A percentile compares a stretch with the other conserved stretches of the same genome.
phyloP scores from a whole-genome alignment of 1,140 invertebrate species.

The Nasonia vitripennis region DNA sequence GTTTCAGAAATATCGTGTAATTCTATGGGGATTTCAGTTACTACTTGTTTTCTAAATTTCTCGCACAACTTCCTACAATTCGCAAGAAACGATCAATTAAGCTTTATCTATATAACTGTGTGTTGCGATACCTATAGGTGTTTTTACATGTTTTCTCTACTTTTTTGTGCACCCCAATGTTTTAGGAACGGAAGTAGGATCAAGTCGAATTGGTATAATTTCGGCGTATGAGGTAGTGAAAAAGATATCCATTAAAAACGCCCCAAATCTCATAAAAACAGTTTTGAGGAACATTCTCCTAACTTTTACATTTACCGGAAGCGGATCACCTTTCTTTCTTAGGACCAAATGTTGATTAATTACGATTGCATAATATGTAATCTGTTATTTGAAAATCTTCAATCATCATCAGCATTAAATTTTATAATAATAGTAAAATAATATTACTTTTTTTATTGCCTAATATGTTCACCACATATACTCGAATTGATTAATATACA shows the following conservation, averaged over 20 bases:
- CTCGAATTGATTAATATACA: too few species aligned
- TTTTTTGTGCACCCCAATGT: background rate
- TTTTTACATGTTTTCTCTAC: background rate
- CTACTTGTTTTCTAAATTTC: too few species aligned
- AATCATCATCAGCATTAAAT: too few species aligned
- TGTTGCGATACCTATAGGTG: background rate
- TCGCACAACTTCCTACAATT: background rate
- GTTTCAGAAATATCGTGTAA: too few species aligned
- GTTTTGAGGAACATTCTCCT: slow-evolving; percentile 18
- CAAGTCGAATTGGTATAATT: slow-evolving; percentile 21
- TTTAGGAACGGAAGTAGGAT: slow-evolving; percentile 5
- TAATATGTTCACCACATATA: too few species aligned
- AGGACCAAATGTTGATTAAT: background rate
- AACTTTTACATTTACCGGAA: slow-evolving; percentile 56
- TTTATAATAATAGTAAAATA: too few species aligned
- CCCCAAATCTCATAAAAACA: slow-evolving; percentile 6
- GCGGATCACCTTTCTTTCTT: slow-evolving; percentile 49
- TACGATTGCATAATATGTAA: background rate
- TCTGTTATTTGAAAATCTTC: too few species aligned
- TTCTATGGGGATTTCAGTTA: too few species aligned
- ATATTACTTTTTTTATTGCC: too few species aligned
- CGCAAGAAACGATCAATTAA: slow-evolving; percentile 2
- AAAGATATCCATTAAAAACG: background rate
- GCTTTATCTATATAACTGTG: background rate
- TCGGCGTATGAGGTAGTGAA: background rate